A percentile compares a stretch with the other conserved stretches of the same genome.
These are phyloP conservation scores for Phrynosoma platyrhinos DNA, from an alignment of 2,113 vertebrate genomes.

Conservation along the genomic window DNA sequence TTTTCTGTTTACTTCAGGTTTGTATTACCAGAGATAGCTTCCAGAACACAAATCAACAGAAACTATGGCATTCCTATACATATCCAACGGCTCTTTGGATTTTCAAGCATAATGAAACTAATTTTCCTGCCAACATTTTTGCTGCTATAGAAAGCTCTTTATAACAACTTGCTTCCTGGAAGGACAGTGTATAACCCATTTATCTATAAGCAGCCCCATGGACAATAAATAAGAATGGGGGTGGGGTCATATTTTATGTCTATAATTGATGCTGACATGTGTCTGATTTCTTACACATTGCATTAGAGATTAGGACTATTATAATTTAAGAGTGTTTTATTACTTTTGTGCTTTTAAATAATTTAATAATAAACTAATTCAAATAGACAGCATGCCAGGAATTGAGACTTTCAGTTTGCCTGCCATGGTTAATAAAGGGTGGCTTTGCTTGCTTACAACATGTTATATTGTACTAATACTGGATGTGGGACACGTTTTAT, in stretches of 20 bases:
- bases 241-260: background rate
- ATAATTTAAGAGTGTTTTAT: background rate
- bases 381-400: background rate
- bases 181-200: background rate
- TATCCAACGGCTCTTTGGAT: background rate
- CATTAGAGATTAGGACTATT: background rate
- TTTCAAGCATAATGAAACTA: background rate
- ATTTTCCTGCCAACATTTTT: background rate
- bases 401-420: no score
- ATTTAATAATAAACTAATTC: background rate
- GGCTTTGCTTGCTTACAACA: no score
- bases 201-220: background rate
- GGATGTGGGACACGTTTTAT: no score
- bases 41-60: constrained; percentile 33
- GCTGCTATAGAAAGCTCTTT: background rate
- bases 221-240: background rate
- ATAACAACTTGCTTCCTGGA: background rate
- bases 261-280: background rate
- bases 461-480: no score
- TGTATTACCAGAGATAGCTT: background rate
- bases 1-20: constrained; percentile 56
- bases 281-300: background rate
- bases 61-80: background rate
- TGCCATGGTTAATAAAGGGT: no score
- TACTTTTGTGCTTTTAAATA: background rate